A percentile compares a stretch with the other conserved stretches of the same genome.
phyloP scores from a whole-genome alignment of 1,140 invertebrate species.

The Drosophila navojoa region DNA sequence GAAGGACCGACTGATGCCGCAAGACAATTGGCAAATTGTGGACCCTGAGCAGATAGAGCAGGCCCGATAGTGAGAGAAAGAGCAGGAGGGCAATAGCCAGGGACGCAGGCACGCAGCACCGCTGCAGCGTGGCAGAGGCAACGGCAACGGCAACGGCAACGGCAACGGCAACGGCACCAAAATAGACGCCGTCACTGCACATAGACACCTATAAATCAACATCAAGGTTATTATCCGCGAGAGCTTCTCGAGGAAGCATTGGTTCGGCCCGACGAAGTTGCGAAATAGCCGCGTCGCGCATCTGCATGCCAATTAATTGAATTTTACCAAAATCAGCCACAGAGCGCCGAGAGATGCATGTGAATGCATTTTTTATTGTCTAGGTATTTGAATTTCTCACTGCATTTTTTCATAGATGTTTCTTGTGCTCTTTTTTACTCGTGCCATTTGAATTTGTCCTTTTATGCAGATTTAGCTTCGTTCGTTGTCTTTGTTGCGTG shows the following conservation, averaged over 20 bases:
- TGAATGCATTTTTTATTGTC: conserved; percentile 12
- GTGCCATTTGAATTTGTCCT: conserved; percentile 67
- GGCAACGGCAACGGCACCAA: conserved; percentile 54
- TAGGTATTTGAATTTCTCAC: conserved; percentile 21
- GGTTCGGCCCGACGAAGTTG: conserved; percentile 55
- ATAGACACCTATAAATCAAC: conserved; percentile 81
- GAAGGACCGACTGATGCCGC: conserved; percentile 73
- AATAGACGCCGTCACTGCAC: conserved; percentile 64
- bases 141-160: conserved; percentile 52
- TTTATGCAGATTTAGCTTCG: conserved; percentile 63
- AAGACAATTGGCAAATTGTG: conserved; percentile 64
- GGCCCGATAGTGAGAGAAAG: conserved; percentile 13
- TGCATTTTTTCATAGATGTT: conserved; percentile 1
- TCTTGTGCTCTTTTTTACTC: conserved; percentile 29
- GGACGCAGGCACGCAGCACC: conserved; percentile 37
- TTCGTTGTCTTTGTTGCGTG: conserved; percentile 30
- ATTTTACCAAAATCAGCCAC: conserved; percentile 64
- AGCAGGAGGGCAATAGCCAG: conserved; percentile 14
- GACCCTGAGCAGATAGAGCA: conserved; percentile 18
- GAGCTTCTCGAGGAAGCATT: conserved; percentile 68
- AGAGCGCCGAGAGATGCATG: conserved; percentile 36
- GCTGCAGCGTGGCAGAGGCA: conserved; percentile 39
- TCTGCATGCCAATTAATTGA: conserved; percentile 74
- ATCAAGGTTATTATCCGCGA: conserved; percentile 81
- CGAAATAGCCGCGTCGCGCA: conserved; percentile 61